Evolutionary conservation across 2,888 invertebrate genomes (phyloP).

Genomic region (Archips crataeganus): DNA sequence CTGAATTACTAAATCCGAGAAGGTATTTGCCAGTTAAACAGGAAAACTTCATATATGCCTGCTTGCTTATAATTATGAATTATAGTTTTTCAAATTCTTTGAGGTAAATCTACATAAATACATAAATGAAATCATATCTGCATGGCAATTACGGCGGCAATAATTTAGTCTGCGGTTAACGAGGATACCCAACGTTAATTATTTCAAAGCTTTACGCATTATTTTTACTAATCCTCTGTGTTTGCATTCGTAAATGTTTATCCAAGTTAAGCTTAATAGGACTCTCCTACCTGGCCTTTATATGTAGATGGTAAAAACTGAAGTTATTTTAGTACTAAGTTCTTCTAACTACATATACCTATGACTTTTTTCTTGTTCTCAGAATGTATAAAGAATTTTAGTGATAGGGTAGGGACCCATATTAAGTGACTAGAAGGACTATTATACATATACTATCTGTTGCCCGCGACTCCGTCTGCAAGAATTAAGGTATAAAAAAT

Average conservation of each 20-base stretch:
- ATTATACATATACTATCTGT: too few relatives aligned
- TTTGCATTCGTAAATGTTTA: conserved; percentile 19
- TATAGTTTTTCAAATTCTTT: background rate
- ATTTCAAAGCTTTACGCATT: conserved; percentile 38
- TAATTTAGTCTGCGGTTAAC: conserved; percentile 29
- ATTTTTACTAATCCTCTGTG: conserved; percentile 37
- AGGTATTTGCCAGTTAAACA: background rate
- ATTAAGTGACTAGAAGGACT: background rate
- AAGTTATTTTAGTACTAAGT: background rate
- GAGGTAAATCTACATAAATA: background rate
- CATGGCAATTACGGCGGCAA: conserved; percentile 29
- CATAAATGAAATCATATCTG: background rate
- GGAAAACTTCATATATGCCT: background rate
- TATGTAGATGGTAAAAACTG: background rate
- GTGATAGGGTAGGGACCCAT: background rate
- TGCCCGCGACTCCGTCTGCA: too few relatives aligned
- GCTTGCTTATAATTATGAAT: background rate
- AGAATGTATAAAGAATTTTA: background rate
- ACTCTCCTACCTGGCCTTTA: conserved; percentile 14
- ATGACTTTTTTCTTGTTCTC: background rate
- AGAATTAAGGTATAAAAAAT: too few relatives aligned
- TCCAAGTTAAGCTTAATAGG: conserved; percentile 16
- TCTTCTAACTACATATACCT: background rate
- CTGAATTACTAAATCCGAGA: background rate
- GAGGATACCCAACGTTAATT: conserved; percentile 35